phyloP scores from a whole-genome alignment of 1,140 invertebrate species.

The Drosophila novamexicana region DNA sequence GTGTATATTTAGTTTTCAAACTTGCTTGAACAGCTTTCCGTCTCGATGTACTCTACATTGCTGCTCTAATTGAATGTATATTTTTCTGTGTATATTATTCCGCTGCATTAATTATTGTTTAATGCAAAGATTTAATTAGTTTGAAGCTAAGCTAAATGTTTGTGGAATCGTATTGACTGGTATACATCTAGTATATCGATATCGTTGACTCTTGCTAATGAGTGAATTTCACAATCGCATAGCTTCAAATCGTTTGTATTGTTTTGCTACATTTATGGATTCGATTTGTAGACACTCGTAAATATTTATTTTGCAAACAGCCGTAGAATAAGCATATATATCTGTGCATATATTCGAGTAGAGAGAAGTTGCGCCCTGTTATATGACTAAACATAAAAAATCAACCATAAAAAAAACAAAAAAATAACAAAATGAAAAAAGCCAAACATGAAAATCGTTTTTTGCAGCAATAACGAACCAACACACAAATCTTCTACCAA shows the following conservation, averaged over 20 bases:
- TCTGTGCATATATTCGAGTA: background rate
- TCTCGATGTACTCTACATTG: too few species aligned
- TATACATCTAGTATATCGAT: too few species aligned
- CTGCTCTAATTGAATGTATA: too few species aligned
- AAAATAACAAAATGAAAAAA: constrained; percentile 3
- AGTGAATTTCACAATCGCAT: background rate
- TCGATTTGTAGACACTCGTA: constrained; percentile 23
- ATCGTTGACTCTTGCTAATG: background rate
- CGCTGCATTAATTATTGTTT: background rate
- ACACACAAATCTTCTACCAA: constrained; percentile 31
- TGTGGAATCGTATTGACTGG: background rate
- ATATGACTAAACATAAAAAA: constrained; percentile 49
- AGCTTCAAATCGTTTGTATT: constrained; percentile 2
- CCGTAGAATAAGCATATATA: constrained; percentile 18
- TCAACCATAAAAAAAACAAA: constrained; percentile 31
- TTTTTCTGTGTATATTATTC: background rate
- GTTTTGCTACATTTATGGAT: constrained; percentile 29
- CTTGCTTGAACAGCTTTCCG: too few species aligned
- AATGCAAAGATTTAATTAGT: background rate
- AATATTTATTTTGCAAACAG: constrained; percentile 36
- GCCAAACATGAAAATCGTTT: constrained; percentile 33
- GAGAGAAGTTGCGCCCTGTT: background rate
- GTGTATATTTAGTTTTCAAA: too few species aligned
- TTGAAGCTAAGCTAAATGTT: background rate
- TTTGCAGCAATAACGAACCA: constrained; percentile 29